phyloP scores from a whole-genome alignment of 2,797 vertebrate species.

The Sternotherus odoratus region DNA sequence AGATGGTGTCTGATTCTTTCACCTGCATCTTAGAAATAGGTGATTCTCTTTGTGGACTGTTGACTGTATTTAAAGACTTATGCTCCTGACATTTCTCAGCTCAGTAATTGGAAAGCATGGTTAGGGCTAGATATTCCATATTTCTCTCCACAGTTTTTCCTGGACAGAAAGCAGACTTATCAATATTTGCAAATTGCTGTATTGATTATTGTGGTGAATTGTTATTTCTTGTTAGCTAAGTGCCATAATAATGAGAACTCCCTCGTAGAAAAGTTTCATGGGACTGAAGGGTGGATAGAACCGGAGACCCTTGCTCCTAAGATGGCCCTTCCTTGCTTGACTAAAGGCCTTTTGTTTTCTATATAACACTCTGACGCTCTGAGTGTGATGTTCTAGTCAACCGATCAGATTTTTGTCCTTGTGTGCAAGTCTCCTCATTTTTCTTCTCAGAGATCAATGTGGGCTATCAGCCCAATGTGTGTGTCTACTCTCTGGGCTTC shows the following conservation, averaged over 20 bases:
- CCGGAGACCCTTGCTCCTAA: not conserved
- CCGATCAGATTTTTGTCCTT: not conserved
- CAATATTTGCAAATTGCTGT: not conserved
- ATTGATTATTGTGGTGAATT: not conserved
- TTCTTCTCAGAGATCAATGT: not conserved
- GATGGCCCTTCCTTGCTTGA: not conserved
- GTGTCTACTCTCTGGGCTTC: too few relatives aligned
- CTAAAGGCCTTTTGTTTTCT: not conserved
- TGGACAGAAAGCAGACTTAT: not conserved
- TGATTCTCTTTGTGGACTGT: not conserved
- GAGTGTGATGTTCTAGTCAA: not conserved
- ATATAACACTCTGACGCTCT: not conserved
- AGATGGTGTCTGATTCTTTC: constrained; percentile 4
- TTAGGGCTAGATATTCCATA: not conserved
- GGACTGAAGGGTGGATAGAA: not conserved
- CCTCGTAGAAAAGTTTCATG: not conserved
- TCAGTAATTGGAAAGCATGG: not conserved
- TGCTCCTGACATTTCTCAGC: not conserved
- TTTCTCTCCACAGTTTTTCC: not conserved
- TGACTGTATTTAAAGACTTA: not conserved
- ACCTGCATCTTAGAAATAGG: not conserved
- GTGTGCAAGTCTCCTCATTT: not conserved
- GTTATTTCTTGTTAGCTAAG: not conserved
- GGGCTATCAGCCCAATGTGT: not conserved
- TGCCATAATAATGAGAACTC: not conserved